Evolutionary conservation across 2,888 invertebrate genomes (phyloP).

Genomic region (Leptinotarsa juncta): DNA sequence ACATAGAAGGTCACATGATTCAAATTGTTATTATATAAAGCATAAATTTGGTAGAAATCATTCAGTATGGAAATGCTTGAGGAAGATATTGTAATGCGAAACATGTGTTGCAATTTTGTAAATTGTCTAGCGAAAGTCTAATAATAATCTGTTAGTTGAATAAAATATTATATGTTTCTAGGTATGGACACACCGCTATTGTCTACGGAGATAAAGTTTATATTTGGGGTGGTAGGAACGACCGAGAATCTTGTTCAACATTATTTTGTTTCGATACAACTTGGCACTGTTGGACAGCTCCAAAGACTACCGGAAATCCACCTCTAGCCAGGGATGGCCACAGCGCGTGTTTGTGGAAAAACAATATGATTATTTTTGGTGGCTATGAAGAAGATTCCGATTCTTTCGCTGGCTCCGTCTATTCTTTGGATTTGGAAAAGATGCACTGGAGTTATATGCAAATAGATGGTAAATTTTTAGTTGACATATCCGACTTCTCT

Average conservation of each 20-base stretch:
- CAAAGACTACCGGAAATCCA: slow-evolving; percentile 74
- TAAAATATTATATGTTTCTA: slow-evolving; percentile 30
- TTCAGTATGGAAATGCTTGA: no score
- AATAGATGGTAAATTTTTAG: slow-evolving; percentile 68
- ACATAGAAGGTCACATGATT: no score
- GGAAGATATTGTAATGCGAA: no score
- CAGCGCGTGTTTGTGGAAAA: slow-evolving; percentile 83
- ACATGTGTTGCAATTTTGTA: no score
- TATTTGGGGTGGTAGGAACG: slow-evolving; percentile 94
- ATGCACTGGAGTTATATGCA: slow-evolving; percentile 78
- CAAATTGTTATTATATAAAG: no score
- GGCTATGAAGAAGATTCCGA: slow-evolving; percentile 90
- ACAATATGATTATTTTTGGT: slow-evolving; percentile 90
- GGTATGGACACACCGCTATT: slow-evolving; percentile 92
- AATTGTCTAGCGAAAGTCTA: no score
- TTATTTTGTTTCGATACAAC: slow-evolving; percentile 86
- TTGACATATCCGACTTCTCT: no score
- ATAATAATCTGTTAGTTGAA: not conserved
- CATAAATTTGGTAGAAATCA: no score
- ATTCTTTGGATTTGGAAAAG: slow-evolving; percentile 78
- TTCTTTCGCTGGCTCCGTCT: slow-evolving; percentile 83
- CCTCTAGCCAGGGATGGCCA: slow-evolving; percentile 93
- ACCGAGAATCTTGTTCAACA: slow-evolving; percentile 82
- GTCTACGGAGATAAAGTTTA: slow-evolving; percentile 82
- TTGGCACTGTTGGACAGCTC: slow-evolving; percentile 76